Percentiles rank a stretch among this genome's conserved stretches.
Evolutionary conservation across 2,888 invertebrate genomes (phyloP).

Genomic region (Uropetala carovei): DNA sequence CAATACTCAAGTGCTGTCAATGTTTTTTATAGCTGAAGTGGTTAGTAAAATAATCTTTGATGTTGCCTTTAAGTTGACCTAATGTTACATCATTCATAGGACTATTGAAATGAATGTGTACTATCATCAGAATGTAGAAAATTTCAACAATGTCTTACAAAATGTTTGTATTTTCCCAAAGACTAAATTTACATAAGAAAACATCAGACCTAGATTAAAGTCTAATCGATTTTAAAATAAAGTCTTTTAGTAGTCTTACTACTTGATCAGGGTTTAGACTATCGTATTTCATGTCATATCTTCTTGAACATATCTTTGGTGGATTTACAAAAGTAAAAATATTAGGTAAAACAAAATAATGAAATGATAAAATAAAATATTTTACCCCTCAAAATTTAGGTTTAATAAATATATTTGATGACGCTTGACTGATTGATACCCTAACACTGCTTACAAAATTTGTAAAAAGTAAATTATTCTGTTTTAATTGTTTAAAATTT

Average conservation of each 20-base stretch:
- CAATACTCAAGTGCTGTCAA: constrained; percentile 54
- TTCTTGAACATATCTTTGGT: neutral
- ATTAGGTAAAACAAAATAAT: no score
- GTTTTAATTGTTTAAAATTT: neutral
- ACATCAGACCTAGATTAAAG: neutral
- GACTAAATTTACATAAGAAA: neutral
- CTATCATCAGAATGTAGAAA: neutral
- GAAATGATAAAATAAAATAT: no score
- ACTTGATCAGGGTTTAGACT: neutral
- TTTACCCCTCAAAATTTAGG: no score
- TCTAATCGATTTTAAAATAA: neutral
- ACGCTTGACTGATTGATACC: neutral
- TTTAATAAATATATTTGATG: neutral
- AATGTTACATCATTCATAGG: neutral
- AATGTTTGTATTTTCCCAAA: constrained; percentile 44
- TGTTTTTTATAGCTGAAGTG: neutral
- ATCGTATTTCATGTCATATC: neutral
- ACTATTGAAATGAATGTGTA: neutral
- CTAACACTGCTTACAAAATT: neutral
- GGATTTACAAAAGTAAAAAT: no score
- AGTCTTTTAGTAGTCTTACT: neutral
- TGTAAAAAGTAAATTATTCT: neutral
- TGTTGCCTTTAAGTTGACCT: neutral
- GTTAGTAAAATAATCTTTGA: constrained; percentile 16
- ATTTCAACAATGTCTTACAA: neutral